Conservation (phyloP, 2,888 invertebrate genomes). For the Drosophila antonietae region DNA sequence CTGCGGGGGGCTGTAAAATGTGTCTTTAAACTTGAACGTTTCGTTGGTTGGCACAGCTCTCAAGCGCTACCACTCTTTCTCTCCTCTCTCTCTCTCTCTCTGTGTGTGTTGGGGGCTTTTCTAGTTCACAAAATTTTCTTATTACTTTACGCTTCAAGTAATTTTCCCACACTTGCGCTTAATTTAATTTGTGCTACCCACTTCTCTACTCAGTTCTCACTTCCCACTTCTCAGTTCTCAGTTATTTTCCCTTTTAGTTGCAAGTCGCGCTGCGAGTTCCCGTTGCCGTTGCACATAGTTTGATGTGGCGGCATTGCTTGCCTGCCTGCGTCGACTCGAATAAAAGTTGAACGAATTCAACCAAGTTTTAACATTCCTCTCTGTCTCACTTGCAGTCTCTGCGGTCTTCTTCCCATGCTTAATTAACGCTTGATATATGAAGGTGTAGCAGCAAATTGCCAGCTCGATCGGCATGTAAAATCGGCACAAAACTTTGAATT, state of each 20-base stretch:
- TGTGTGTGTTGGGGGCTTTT: slow-evolving; percentile 15
- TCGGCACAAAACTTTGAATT: slow-evolving; percentile 25
- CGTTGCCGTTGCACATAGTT: slow-evolving; percentile 41
- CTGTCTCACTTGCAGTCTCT: slow-evolving; percentile 4
- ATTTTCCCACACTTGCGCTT: slow-evolving; percentile 77
- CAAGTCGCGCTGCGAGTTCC: slow-evolving; percentile 26
- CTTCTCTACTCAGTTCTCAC: slow-evolving; percentile 16
- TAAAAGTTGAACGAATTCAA: slow-evolving; percentile 35
- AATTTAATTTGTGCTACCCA: slow-evolving; percentile 70
- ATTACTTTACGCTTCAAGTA: slow-evolving; percentile 70
- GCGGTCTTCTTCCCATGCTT: slow-evolving; percentile 42
- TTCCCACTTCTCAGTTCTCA: not conserved
- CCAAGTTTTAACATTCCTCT: slow-evolving; percentile 14
- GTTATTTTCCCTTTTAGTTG: slow-evolving; percentile 56
- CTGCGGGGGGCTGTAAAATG: slow-evolving; percentile 13
- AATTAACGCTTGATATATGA: slow-evolving; percentile 66
- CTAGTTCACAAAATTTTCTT: slow-evolving; percentile 65
- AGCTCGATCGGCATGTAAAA: slow-evolving; percentile 28
- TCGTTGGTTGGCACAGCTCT: slow-evolving; percentile 29
- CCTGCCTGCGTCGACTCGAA: slow-evolving; percentile 9
- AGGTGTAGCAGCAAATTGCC: slow-evolving; percentile 28
- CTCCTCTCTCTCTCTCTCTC: not conserved
- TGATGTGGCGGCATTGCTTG: slow-evolving; percentile 25
- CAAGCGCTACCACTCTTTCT: not conserved
- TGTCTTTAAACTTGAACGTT: slow-evolving; percentile 48